Evolutionary conservation across 2,113 vertebrate genomes (phyloP).

Genomic region (Rhinoderma darwinii): DNA sequence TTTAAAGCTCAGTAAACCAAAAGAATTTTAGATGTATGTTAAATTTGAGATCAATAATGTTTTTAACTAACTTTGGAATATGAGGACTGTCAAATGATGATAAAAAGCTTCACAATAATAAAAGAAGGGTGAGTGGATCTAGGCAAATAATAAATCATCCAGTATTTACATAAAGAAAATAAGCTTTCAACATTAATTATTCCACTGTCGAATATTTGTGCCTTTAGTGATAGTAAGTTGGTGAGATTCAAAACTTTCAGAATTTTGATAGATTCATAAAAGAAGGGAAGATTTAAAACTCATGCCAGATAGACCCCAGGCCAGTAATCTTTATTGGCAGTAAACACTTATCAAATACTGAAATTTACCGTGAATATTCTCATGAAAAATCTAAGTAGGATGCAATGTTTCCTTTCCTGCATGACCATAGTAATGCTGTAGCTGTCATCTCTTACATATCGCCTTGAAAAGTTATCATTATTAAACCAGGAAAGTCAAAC

Average conservation of each 20-base stretch:
- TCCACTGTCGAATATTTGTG: not conserved
- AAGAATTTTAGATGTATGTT: not conserved
- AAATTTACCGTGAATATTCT: slow-evolving; percentile 41
- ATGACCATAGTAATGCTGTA: not conserved
- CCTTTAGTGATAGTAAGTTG: not conserved
- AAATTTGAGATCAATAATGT: not conserved
- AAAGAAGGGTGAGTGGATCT: not conserved
- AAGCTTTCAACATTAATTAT: slow-evolving; percentile 32
- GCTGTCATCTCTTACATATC: slow-evolving; percentile 36
- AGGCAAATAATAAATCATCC: slow-evolving; percentile 19
- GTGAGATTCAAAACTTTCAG: slow-evolving; percentile 6
- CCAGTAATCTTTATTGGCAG: slow-evolving; percentile 51
- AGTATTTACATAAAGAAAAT: slow-evolving; percentile 36
- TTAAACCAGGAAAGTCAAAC: slow-evolving; percentile 19
- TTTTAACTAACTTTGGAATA: not conserved
- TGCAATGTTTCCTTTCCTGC: slow-evolving; percentile 20
- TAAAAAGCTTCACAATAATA: not conserved
- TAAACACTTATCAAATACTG: slow-evolving; percentile 40
- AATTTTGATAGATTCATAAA: slow-evolving; percentile 42
- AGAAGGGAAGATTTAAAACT: not conserved
- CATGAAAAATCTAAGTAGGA: slow-evolving; percentile 42
- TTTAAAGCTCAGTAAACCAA: not conserved
- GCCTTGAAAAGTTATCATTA: not conserved
- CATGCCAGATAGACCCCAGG: slow-evolving; percentile 35
- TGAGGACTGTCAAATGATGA: not conserved